Conservation (phyloP, 1,140 invertebrate species). For the Tenebrio molitor region DNA sequence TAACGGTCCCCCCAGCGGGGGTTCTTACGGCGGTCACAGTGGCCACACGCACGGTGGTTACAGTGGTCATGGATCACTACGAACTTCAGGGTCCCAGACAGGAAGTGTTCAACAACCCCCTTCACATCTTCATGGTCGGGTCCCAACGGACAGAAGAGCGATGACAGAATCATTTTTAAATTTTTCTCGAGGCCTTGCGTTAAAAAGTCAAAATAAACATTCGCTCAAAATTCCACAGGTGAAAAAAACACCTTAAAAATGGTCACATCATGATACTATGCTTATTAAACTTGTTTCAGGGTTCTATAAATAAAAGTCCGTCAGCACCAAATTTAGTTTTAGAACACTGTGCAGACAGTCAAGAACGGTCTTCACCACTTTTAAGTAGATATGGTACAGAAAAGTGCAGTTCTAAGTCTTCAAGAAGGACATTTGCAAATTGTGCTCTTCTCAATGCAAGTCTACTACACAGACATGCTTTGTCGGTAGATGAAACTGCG, state of each 20-base stretch:
- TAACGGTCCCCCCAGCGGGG: slow-evolving; percentile 58
- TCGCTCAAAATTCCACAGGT: slow-evolving; percentile 59
- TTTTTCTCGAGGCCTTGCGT: slow-evolving; percentile 75
- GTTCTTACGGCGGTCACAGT: slow-evolving; percentile 37
- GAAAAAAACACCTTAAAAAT: too few relatives aligned
- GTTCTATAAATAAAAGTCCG: slow-evolving; percentile 64
- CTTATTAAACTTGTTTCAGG: too few relatives aligned
- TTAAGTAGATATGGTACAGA: slow-evolving; percentile 55
- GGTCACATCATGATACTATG: too few relatives aligned
- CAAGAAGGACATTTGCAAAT: slow-evolving; percentile 62
- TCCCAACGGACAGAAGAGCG: slow-evolving; percentile 69
- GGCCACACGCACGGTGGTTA: slow-evolving; percentile 35
- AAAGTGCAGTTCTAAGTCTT: slow-evolving; percentile 43
- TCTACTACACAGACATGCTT: slow-evolving; percentile 72
- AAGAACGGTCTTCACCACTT: slow-evolving; percentile 48
- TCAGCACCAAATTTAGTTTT: slow-evolving; percentile 62
- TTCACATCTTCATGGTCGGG: slow-evolving; percentile 52
- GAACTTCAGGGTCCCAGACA: slow-evolving; percentile 64
- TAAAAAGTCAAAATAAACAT: slow-evolving; percentile 53
- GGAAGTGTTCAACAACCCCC: slow-evolving; percentile 64
- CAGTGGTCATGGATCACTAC: slow-evolving; percentile 57
- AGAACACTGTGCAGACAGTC: slow-evolving; percentile 41
- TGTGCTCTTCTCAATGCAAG: slow-evolving; percentile 72
- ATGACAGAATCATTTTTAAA: slow-evolving; percentile 79
- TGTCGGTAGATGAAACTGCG: slow-evolving; percentile 73